A percentile compares a stretch with the other conserved stretches of the same genome.
Evolutionary conservation across 2,888 invertebrate species (phyloP).

Genomic region (Agrochola circellaris): DNA sequence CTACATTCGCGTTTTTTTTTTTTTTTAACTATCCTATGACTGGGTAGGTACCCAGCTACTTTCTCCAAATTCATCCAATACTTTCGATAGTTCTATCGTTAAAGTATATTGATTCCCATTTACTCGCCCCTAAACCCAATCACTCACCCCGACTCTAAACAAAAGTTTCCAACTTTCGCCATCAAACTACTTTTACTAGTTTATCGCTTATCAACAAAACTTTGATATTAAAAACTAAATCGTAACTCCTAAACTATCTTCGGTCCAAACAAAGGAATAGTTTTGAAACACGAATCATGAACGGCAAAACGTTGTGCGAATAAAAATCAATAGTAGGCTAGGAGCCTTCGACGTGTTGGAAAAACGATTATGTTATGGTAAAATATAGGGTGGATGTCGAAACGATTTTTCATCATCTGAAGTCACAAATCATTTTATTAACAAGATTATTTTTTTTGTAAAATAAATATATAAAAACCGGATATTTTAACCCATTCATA

Average conservation of each 20-base stretch:
- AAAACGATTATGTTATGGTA: neutral
- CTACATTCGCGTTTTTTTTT: neutral
- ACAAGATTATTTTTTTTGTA: no score
- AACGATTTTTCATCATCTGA: no score
- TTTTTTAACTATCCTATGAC: neutral
- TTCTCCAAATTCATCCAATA: neutral
- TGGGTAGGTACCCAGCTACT: neutral
- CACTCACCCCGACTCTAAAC: constrained; percentile 1
- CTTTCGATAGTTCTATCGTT: neutral
- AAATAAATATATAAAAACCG: no score
- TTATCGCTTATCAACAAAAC: constrained; percentile 44
- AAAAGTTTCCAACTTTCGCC: constrained; percentile 27
- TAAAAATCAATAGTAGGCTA: constrained; percentile 38
- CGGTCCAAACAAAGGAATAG: constrained; percentile 44
- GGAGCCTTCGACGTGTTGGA: constrained; percentile 2
- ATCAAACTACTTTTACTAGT: constrained; percentile 20
- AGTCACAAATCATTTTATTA: no score
- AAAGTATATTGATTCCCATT: neutral
- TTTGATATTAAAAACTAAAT: constrained; percentile 58
- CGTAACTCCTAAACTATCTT: constrained; percentile 47
- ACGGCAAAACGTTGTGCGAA: constrained; percentile 15
- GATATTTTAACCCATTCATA: neutral
- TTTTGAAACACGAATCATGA: constrained; percentile 46
- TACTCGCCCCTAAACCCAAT: constrained; percentile 6
- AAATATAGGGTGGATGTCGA: neutral